Conservation (phyloP, 2,797 vertebrate genomes). For the Scomberomorus guttatus region DNA sequence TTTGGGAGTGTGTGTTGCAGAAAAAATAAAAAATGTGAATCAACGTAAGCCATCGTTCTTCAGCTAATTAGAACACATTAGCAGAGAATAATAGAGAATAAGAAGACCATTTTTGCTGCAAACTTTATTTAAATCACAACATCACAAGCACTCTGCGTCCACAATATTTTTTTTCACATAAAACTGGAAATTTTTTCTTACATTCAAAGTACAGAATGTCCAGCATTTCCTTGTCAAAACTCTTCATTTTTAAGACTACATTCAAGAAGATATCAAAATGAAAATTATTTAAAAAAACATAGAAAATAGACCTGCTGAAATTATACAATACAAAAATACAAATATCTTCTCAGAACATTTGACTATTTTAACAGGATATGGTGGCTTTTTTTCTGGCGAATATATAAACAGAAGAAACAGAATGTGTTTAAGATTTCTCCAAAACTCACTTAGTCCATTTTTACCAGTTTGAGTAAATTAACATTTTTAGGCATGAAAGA, state of each 20-base stretch:
- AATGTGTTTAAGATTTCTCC: constrained; percentile 4
- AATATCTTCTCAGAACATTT: constrained; percentile 14
- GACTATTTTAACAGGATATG: neutral
- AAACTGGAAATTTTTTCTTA: constrained; percentile 63
- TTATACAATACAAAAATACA: constrained; percentile 52
- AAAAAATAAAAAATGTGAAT: neutral
- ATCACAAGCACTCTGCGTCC: constrained; percentile 46
- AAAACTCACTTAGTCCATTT: neutral
- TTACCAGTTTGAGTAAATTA: neutral
- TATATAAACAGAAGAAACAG: constrained; percentile 16
- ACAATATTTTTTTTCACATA: constrained; percentile 42
- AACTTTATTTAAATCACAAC: constrained; percentile 59
- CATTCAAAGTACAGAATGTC: constrained; percentile 77
- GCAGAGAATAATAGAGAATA: neutral
- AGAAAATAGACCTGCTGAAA: constrained; percentile 49
- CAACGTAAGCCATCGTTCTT: neutral
- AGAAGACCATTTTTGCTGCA: constrained; percentile 40
- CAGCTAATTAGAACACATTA: neutral
- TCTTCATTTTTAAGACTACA: constrained; percentile 48
- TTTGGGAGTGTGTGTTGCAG: too few species aligned
- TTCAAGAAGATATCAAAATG: constrained; percentile 52
- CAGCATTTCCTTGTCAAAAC: constrained; percentile 76
- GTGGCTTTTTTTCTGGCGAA: neutral
- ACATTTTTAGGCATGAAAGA: neutral
- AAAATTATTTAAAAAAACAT: constrained; percentile 11